phyloP scores from a whole-genome alignment of 2,113 vertebrate species.

The Tachycineta bicolor region DNA sequence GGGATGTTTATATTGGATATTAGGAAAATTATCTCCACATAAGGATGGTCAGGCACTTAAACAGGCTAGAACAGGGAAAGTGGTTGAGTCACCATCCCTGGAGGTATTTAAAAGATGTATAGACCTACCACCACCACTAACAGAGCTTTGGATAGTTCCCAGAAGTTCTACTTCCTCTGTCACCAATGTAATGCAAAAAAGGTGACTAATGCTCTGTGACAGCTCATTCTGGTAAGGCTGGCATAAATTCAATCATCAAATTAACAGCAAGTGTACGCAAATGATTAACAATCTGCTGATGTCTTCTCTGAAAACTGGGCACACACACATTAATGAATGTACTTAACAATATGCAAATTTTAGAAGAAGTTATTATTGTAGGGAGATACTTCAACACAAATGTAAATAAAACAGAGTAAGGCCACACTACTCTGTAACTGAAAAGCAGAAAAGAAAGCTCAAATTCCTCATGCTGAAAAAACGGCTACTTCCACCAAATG shows the following conservation, averaged over 20 bases:
- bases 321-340: background rate
- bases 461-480: background rate
- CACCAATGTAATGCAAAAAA: background rate
- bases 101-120: background rate
- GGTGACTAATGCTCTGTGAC: background rate
- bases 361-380: background rate
- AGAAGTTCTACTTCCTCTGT: background rate
- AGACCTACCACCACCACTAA: background rate
- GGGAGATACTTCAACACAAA: background rate
- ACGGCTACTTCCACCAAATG: background rate
- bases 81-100: background rate
- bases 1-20: background rate
- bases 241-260: background rate
- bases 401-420: background rate
- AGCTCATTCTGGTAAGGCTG: background rate
- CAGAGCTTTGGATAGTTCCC: background rate
- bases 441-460: background rate
- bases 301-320: background rate
- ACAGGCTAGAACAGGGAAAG: background rate
- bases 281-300: background rate
- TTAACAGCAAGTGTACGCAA: background rate
- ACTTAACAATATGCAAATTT: background rate
- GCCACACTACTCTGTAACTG: background rate
- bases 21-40: background rate
- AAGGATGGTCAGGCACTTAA: background rate